Conservation (phyloP, 2,113 vertebrate genomes). For the Upupa epops region DNA sequence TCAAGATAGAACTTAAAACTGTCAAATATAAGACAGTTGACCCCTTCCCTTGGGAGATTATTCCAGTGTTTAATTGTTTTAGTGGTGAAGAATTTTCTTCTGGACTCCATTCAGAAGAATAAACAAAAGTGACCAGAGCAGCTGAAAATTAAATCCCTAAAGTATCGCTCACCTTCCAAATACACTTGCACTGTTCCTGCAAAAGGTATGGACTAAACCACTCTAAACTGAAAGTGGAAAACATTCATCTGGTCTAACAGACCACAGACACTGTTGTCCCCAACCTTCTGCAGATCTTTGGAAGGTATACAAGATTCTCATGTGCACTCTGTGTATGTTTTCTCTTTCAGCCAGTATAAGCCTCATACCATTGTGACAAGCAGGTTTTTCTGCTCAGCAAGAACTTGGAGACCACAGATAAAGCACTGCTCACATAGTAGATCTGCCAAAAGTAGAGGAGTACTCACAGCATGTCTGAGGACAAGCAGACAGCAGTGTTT, state of each 20-base stretch:
- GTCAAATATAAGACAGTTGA: too few species aligned
- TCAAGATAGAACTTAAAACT: too few species aligned
- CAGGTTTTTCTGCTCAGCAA: neutral
- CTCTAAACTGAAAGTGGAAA: neutral
- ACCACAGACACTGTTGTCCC: neutral
- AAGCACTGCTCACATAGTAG: neutral
- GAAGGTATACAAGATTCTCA: neutral
- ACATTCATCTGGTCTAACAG: fast-evolving
- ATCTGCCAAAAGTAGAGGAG: neutral
- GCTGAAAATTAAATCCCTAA: neutral
- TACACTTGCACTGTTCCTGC: fast-evolving
- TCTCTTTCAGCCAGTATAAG: neutral
- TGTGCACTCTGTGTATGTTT: neutral
- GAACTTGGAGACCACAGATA: neutral
- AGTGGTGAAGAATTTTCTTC: too few species aligned
- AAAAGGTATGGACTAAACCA: neutral
- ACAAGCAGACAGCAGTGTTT: neutral
- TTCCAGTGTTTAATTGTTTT: too few species aligned
- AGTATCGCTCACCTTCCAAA: neutral
- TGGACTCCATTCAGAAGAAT: too few species aligned
- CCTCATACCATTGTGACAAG: neutral
- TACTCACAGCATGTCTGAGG: neutral
- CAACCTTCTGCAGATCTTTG: neutral
- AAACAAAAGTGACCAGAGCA: neutral
- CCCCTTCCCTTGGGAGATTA: too few species aligned